Evolutionary conservation across 2,888 invertebrate species (phyloP), one percentile per base, ranked within the genome.

Genomic region (Hypolimnas misippus): DNA sequence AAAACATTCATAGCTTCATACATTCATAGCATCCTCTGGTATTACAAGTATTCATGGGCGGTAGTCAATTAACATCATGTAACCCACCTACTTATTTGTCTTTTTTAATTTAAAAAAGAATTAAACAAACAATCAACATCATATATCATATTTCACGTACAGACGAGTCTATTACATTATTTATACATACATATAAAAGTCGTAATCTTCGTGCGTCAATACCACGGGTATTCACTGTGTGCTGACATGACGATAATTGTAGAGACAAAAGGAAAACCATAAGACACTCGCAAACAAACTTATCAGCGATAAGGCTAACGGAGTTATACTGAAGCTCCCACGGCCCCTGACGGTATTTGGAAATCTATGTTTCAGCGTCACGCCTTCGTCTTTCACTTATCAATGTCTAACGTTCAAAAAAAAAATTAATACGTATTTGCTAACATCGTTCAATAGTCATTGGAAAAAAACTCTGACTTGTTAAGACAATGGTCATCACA

Each of bases 181-280:
- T 2, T 17, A 17, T 10, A 17, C 12, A 46, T 12, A 46, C 44
- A 10, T 25, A 21, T 12, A 46, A 25, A 21, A 5, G 7, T 10
- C 33, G 35, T 8, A 6, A 44, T 21, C 25, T 52, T 53, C 40
- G 31, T 57, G 57, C 49, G 57, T 57, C 62, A 65, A 53, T 38
- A 46, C 31, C 19, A 35, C 54, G 40, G 42, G 12, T 16, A 21
- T 33, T n/a, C 19, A 10, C n/a, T 46, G 52, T n/a, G n/a, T n/a
- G n/a, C n/a, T 8, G 44, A 49, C 14, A 57, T n/a, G 12, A n/a
- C 46, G n/a, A 46, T 46, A 19, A 59, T 61, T 25, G 54, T 60
- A 52, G 57, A 66, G 70, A 73, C 68, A 71, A 73, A 69, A 72
- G 70, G 69, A 71, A 73, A 72, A 65, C 71, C 69, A 67, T 67